phyloP scores from a whole-genome alignment of 1,140 invertebrate genomes.

The Drosophila watanabei region DNA sequence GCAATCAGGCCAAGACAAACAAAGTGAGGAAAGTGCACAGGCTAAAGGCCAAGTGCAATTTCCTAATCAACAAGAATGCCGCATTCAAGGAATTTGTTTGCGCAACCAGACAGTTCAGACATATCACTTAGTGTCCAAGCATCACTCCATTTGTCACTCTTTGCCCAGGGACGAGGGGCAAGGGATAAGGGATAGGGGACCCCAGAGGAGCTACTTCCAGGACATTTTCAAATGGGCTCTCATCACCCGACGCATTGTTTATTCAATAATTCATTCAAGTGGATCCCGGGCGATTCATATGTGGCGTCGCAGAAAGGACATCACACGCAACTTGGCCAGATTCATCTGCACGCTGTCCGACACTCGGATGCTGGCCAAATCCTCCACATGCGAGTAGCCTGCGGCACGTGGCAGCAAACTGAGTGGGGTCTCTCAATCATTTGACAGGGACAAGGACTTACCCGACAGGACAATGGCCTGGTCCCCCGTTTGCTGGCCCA shows the following conservation, averaged over 20 bases:
- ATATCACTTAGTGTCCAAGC: slow-evolving; percentile 62
- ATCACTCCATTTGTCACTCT: slow-evolving; percentile 74
- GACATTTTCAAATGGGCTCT: slow-evolving; percentile 56
- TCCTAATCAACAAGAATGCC: slow-evolving; percentile 66
- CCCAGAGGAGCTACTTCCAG: slow-evolving; percentile 16
- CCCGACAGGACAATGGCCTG: slow-evolving; percentile 73
- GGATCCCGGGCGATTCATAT: slow-evolving; percentile 40
- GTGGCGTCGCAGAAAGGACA: slow-evolving; percentile 72
- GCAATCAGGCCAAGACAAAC: slow-evolving; percentile 44
- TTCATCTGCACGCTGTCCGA: slow-evolving; percentile 71
- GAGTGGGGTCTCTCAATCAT: slow-evolving; percentile 26
- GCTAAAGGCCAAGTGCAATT: slow-evolving; percentile 63
- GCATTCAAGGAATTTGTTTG: slow-evolving; percentile 44
- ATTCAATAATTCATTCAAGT: slow-evolving; percentile 72
- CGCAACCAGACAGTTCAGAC: slow-evolving; percentile 34
- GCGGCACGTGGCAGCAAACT: slow-evolving; percentile 39
- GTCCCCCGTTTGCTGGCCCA: slow-evolving; percentile 57
- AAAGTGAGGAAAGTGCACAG: slow-evolving; percentile 29
- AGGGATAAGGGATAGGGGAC: slow-evolving; percentile 23
- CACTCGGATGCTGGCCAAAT: slow-evolving; percentile 70
- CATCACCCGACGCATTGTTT: slow-evolving; percentile 59
- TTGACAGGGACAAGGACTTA: slow-evolving; percentile 32
- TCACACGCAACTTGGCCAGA: slow-evolving; percentile 77
- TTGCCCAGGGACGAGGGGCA: slow-evolving; percentile 24
- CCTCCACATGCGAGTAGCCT: slow-evolving; percentile 76